Evolutionary conservation across 2,888 invertebrate genomes (phyloP).

Genomic region (Cerceris rybyensis): DNA sequence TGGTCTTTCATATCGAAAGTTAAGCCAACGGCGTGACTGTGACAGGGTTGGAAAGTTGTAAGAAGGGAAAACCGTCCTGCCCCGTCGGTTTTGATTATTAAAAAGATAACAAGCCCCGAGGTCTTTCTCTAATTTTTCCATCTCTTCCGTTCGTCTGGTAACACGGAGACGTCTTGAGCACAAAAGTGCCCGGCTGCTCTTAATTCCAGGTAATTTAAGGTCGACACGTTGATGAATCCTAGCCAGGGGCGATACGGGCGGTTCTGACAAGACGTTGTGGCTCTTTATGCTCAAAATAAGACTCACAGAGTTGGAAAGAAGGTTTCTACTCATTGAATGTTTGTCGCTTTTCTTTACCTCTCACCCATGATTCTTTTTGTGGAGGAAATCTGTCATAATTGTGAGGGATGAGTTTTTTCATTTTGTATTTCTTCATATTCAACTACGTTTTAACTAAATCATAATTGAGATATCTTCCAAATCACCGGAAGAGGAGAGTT

Average conservation of each 20-base stretch:
- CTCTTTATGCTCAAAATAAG: slow-evolving; percentile 9
- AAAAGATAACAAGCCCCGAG: slow-evolving; percentile 78
- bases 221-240: slow-evolving; percentile 65
- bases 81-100: slow-evolving; percentile 78
- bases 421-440: too few relatives aligned
- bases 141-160: slow-evolving; percentile 56
- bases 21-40: slow-evolving; percentile 78
- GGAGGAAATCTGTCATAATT: too few relatives aligned
- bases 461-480: too few relatives aligned
- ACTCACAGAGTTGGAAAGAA: slow-evolving; percentile 10
- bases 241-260: slow-evolving; percentile 53
- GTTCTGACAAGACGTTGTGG: slow-evolving; percentile 47
- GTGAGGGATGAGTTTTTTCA: too few relatives aligned
- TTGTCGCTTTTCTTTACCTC: too few relatives aligned
- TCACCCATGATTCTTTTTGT: too few relatives aligned
- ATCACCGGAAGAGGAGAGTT: too few relatives aligned
- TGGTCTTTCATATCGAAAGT: slow-evolving; percentile 71
- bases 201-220: slow-evolving; percentile 69
- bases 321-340: slow-evolving; percentile 18
- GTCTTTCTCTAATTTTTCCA: slow-evolving; percentile 73
- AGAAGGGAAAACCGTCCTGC: slow-evolving; percentile 63
- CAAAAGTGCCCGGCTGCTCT: slow-evolving; percentile 62
- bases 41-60: slow-evolving; percentile 75
- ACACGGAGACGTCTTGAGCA: slow-evolving; percentile 54
- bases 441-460: too few relatives aligned